Evolutionary conservation across 53 echinoderm and acorn worm species (phyloP).

Genomic region (Crossaster papposus): DNA sequence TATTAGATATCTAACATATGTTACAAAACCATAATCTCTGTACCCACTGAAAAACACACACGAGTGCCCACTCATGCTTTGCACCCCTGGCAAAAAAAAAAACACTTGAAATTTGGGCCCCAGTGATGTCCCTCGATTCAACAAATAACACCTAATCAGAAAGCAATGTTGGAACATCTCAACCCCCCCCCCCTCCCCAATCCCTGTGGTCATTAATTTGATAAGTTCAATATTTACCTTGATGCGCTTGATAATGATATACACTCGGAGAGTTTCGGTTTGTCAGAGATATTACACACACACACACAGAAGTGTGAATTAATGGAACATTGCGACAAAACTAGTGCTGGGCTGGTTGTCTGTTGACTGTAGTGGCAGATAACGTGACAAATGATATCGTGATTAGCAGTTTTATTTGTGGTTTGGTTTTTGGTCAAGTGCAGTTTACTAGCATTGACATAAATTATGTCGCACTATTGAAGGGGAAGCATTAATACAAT

Average conservation of each 20-base stretch:
- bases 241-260: not conserved
- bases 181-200: not conserved
- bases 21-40: not conserved
- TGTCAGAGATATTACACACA: not conserved
- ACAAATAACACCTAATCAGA: constrained; percentile 10
- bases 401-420: not conserved
- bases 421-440: not conserved
- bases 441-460: too few species aligned
- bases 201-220: not conserved
- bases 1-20: not conserved
- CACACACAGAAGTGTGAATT: too few species aligned
- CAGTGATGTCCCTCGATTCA: not conserved
- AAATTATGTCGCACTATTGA: too few species aligned
- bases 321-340: not conserved
- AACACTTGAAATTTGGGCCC: not conserved
- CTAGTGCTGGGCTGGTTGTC: not conserved
- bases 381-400: not conserved
- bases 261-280: not conserved
- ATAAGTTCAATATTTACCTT: constrained; percentile 9
- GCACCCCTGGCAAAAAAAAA: not conserved
- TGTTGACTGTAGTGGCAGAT: not conserved
- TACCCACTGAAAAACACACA: not conserved
- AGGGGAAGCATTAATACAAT: too few species aligned
- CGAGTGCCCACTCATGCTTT: not conserved
- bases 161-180: not conserved